Evolutionary conservation across 2,797 vertebrate genomes (phyloP).

Genomic region (Neosilurus mollespiculum): DNA sequence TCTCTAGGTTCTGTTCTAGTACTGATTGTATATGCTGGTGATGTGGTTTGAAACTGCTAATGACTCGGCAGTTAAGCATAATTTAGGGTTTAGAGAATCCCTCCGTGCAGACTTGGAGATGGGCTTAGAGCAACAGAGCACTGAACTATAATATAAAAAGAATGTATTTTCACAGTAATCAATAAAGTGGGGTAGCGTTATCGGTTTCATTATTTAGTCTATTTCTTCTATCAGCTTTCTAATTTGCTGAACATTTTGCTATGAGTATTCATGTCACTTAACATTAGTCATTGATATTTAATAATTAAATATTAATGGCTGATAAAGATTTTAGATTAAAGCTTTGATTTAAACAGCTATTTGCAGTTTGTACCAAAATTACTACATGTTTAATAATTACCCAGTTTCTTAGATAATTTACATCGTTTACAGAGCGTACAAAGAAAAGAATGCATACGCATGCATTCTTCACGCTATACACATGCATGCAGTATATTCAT

Average conservation of each 20-base stretch:
- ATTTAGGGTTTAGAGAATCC: not conserved
- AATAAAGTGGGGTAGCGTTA: not conserved
- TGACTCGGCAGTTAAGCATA: not conserved
- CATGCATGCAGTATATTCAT: too few species aligned
- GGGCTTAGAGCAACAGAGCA: too few species aligned
- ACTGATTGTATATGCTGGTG: not conserved
- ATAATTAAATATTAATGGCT: not conserved
- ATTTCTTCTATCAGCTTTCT: not conserved
- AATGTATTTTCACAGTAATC: not conserved
- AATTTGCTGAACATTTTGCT: slow-evolving; percentile 5
- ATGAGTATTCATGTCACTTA: slow-evolving; percentile 1
- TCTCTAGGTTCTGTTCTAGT: not conserved
- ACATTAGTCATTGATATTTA: not conserved
- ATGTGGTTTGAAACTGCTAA: not conserved
- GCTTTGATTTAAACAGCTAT: not conserved
- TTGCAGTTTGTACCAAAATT: slow-evolving; percentile 6
- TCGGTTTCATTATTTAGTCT: not conserved
- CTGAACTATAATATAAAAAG: not conserved
- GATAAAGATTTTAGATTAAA: not conserved
- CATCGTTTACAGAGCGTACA: not conserved
- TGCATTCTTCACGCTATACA: too few species aligned
- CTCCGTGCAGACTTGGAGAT: not conserved
- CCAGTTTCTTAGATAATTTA: not conserved
- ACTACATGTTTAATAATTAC: not conserved
- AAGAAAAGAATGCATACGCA: not conserved